Conservation (phyloP, 2,113 vertebrate genomes). For the Bubalus kerabau region DNA sequence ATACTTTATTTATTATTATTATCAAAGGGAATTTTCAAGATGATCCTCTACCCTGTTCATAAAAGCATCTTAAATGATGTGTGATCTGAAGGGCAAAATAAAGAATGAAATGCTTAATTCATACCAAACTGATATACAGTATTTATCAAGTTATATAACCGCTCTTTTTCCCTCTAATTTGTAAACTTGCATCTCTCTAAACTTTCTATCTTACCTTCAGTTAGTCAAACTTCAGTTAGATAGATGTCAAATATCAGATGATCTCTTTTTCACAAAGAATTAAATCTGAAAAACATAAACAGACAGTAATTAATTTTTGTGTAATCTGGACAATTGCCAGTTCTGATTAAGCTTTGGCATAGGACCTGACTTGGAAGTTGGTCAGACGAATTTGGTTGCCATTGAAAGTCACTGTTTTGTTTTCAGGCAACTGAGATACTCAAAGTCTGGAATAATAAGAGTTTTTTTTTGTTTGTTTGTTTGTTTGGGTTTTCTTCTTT, state of each 20-base stretch:
- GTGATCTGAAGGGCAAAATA: neutral
- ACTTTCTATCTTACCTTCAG: slow-evolving; percentile 31
- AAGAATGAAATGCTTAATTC: neutral
- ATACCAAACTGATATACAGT: neutral
- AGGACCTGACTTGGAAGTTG: neutral
- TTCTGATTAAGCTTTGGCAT: neutral
- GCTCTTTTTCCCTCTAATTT: neutral
- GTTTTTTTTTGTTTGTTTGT: neutral
- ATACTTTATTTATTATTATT: neutral
- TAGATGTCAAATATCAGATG: neutral
- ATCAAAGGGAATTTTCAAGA: neutral
- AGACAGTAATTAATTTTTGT: neutral
- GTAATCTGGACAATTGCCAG: neutral
- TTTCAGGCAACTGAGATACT: neutral
- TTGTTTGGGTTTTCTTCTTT: neutral
- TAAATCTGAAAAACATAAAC: neutral
- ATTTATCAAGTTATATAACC: neutral
- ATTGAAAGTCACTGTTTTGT: neutral
- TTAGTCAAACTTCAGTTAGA: neutral
- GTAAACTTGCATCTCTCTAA: slow-evolving; percentile 6
- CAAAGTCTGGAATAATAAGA: neutral
- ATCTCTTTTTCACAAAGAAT: slow-evolving; percentile 25
- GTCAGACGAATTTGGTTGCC: neutral
- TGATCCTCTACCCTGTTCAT: neutral
- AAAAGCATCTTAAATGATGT: neutral